Conservation (phyloP, 2,888 invertebrate species). For the Calameuta idolon region DNA sequence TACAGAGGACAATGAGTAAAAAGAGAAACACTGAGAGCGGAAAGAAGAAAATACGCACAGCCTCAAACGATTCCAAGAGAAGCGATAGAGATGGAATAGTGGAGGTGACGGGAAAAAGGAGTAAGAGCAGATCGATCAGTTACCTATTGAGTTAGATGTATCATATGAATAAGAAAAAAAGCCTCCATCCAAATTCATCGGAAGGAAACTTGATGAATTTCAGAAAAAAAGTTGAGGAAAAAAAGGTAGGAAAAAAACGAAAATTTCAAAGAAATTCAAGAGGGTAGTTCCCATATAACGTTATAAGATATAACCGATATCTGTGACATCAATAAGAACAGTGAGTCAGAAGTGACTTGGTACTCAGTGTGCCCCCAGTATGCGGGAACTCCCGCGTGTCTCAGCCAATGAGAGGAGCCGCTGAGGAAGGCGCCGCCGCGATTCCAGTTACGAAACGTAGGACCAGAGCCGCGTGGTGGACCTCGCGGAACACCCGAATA, state of each 20-base stretch:
- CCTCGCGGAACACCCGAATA: conserved; percentile 58
- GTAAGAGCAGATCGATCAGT: neutral
- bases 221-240: neutral
- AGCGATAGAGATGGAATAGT: neutral
- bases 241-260: neutral
- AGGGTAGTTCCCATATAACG: neutral
- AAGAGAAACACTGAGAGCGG: neutral
- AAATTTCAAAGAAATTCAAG: neutral
- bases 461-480: conserved; percentile 34
- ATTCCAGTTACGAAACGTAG: conserved; percentile 25
- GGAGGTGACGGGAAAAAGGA: neutral
- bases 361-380: conserved; percentile 7
- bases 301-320: neutral
- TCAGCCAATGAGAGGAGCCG: conserved; percentile 25
- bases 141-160: neutral
- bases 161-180: neutral
- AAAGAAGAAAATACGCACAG: neutral
- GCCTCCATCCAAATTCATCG: neutral
- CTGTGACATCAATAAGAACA: neutral
- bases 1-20: neutral
- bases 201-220: neutral
- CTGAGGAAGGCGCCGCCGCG: conserved; percentile 23
- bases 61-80: neutral
- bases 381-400: conserved; percentile 26
- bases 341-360: conserved; percentile 4